These are phyloP conservation scores for Acanthornis magna DNA, from an alignment of 2,797 vertebrate species.

Conservation along the genomic window DNA sequence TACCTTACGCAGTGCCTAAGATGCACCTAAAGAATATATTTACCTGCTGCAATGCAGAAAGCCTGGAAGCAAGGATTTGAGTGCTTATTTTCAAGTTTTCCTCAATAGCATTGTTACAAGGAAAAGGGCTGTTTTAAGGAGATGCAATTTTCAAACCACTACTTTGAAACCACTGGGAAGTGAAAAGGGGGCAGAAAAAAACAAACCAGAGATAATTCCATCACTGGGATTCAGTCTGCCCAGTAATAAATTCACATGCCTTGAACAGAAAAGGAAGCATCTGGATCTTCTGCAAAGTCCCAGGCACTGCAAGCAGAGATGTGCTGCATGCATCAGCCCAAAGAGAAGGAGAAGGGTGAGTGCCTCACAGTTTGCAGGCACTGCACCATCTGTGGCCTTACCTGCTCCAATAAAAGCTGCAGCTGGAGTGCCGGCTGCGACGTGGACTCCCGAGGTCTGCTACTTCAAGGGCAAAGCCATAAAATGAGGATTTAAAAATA, in stretches of 20 bases:
- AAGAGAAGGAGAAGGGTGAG: not conserved
- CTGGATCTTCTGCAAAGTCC: not conserved
- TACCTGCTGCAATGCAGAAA: not conserved
- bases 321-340: not conserved
- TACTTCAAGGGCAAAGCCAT: not conserved
- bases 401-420: not conserved
- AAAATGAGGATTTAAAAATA: not conserved
- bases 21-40: not conserved
- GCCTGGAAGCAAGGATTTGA: not conserved
- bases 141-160: not conserved
- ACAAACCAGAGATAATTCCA: not conserved
- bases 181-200: not conserved
- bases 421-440: not conserved
- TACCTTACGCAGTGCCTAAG: not conserved
- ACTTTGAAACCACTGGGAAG: not conserved
- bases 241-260: not conserved
- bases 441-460: not conserved
- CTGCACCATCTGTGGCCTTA: not conserved
- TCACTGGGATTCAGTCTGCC: not conserved
- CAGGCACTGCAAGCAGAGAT: not conserved
- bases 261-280: not conserved
- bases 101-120: not conserved
- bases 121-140: not conserved
- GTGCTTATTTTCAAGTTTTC: not conserved
- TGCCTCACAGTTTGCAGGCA: not conserved